Conservation (phyloP, 2,113 vertebrate species). For the Gracilinanus agilis region DNA sequence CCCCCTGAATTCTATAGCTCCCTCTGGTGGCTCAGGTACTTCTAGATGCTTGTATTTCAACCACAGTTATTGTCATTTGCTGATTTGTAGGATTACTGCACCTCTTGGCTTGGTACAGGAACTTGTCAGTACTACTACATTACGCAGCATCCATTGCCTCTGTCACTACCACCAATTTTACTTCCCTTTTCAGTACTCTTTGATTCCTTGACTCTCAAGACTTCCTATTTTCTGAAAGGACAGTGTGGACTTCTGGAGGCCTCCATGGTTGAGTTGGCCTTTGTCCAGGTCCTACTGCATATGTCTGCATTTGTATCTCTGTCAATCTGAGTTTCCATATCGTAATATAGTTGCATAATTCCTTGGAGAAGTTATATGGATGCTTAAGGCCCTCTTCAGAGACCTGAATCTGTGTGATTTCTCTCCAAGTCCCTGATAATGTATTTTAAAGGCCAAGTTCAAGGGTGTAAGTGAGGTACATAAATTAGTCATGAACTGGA, state of each 20-base stretch:
- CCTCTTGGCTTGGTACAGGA: background rate
- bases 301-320: background rate
- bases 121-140: background rate
- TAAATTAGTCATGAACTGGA: background rate
- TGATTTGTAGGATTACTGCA: background rate
- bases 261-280: background rate
- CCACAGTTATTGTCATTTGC: background rate
- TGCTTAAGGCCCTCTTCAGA: background rate
- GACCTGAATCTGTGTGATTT: background rate
- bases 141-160: background rate
- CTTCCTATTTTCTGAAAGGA: background rate
- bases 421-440: background rate
- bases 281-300: background rate
- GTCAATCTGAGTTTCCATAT: background rate
- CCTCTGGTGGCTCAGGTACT: background rate
- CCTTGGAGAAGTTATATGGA: background rate
- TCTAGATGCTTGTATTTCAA: background rate
- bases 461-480: background rate
- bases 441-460: background rate
- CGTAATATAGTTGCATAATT: background rate
- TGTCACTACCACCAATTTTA: background rate
- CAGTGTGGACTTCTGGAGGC: background rate
- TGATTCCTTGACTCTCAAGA: background rate
- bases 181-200: background rate
- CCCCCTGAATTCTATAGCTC: background rate